Evolutionary conservation across 2,888 invertebrate genomes (phyloP).

Genomic region (Trichogramma dendrolimi): DNA sequence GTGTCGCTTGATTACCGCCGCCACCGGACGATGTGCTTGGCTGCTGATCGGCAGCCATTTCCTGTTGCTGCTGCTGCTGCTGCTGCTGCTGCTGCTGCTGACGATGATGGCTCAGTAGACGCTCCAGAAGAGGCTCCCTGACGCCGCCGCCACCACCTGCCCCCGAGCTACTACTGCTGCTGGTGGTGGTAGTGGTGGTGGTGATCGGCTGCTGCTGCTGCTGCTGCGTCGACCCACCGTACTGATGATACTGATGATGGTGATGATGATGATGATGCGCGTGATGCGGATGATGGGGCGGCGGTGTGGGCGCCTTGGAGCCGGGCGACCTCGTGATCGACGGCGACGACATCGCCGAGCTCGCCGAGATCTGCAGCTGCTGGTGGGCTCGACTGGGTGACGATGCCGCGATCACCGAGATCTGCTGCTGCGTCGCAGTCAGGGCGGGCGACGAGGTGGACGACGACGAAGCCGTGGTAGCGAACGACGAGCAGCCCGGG

Average conservation of each 20-base stretch:
- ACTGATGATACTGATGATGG: conserved; percentile 29
- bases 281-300: not conserved
- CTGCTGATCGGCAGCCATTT: not conserved
- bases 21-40: not conserved
- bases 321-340: not conserved
- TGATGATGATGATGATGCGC: conserved; percentile 24
- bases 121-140: conserved; percentile 43
- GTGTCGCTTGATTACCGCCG: not conserved
- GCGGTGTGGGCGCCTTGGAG: not conserved
- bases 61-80: too few species aligned
- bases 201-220: not conserved
- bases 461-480: too few species aligned
- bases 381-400: not conserved
- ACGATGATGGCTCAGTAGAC: conserved; percentile 30
- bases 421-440: not conserved
- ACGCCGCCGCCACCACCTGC: conserved; percentile 39
- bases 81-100: not conserved
- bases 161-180: conserved; percentile 27
- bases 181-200: conserved; percentile 29
- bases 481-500: not conserved
- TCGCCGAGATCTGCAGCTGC: not conserved
- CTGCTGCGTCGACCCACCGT: not conserved
- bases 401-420: not conserved
- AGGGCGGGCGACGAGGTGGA: too few species aligned
- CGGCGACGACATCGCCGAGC: conserved; percentile 4